These are phyloP conservation scores for Regulus satrapa DNA, from an alignment of 2,113 vertebrate genomes.

Conservation along the genomic window DNA sequence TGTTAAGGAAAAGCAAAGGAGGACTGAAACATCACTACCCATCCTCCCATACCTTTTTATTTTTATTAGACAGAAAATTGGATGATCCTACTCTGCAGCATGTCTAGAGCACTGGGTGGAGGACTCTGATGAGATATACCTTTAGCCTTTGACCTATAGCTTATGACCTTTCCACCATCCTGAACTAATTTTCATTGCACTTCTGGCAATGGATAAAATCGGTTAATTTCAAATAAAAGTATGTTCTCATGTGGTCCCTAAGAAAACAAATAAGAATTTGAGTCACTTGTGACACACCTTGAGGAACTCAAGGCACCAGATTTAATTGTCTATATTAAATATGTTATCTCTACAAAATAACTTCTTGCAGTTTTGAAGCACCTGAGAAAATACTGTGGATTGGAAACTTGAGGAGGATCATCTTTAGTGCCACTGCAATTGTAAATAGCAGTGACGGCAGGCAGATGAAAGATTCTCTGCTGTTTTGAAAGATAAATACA, in stretches of 20 bases:
- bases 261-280: slow-evolving; percentile 20
- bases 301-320: slow-evolving; percentile 67
- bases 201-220: slow-evolving; percentile 13
- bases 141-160: too few species aligned
- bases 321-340: slow-evolving; percentile 62
- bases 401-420: slow-evolving; percentile 66
- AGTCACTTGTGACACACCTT: background rate
- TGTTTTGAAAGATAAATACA: slow-evolving; percentile 56
- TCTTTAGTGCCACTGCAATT: slow-evolving; percentile 60
- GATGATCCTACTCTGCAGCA: background rate
- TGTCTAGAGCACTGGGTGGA: background rate
- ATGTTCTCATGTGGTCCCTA: background rate
- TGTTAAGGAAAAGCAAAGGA: background rate
- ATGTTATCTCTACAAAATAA: slow-evolving; percentile 58
- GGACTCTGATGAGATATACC: background rate
- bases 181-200: slow-evolving; percentile 17
- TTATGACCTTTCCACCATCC: background rate
- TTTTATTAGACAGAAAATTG: background rate
- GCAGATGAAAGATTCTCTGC: slow-evolving; percentile 65
- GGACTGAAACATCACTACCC: background rate
- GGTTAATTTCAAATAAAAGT: slow-evolving; percentile 16
- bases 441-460: slow-evolving; percentile 54
- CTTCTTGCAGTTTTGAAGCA: slow-evolving; percentile 60
- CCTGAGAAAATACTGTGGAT: slow-evolving; percentile 63
- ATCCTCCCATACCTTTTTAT: background rate